These are phyloP conservation scores for Cyanocitta stelleri DNA, from an alignment of 2,113 vertebrate genomes.

Conservation along the genomic window DNA sequence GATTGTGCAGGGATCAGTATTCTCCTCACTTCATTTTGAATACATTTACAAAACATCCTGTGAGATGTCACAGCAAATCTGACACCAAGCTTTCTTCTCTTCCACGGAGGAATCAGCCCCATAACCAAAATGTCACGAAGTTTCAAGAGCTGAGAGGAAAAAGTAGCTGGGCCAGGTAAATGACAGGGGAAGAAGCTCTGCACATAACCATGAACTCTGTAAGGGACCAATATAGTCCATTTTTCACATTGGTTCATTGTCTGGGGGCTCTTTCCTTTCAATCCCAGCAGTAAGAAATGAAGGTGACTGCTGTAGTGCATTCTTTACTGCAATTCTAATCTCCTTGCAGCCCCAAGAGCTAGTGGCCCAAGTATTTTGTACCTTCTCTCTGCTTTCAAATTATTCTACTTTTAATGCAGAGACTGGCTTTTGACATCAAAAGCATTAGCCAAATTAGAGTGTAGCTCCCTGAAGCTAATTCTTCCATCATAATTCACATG, in stretches of 20 bases:
- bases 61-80: neutral
- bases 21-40: neutral
- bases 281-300: neutral
- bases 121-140: neutral
- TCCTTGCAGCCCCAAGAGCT: neutral
- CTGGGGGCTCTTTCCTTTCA: neutral
- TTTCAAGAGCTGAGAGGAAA: neutral
- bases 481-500: neutral
- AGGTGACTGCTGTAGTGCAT: neutral
- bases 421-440: constrained; percentile 4
- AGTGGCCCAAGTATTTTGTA: neutral
- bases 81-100: neutral
- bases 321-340: neutral
- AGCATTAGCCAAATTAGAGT: constrained; percentile 3
- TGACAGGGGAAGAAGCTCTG: neutral
- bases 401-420: neutral
- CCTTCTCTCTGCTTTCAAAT: neutral
- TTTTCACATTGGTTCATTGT: neutral
- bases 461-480: neutral
- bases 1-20: neutral
- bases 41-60: neutral
- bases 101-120: neutral
- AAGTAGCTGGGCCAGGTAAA: neutral
- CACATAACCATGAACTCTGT: neutral
- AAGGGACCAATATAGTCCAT: neutral